Evolutionary conservation across 37 sponge, comb jelly and placozoan genomes (phyloP).

Genomic region (Tethya wilhelma): DNA sequence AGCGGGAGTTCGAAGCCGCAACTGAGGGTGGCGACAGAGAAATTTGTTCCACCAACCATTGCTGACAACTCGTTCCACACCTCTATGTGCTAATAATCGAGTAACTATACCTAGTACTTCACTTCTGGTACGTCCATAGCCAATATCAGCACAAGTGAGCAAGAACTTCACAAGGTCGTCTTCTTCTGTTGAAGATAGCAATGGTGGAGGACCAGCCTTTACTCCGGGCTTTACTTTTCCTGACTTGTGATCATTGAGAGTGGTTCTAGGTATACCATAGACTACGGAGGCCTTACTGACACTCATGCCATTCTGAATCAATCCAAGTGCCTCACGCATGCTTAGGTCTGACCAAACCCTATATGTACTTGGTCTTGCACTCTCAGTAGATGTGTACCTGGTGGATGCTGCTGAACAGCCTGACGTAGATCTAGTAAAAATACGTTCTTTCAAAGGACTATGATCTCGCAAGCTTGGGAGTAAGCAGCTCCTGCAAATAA

Average conservation of each 20-base stretch:
- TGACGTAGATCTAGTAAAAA: too few species aligned
- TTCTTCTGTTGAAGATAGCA: too few species aligned
- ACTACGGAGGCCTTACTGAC: not conserved
- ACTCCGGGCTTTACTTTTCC: not conserved
- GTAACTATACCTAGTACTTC: conserved; percentile 4
- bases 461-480: too few species aligned
- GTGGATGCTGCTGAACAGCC: too few species aligned
- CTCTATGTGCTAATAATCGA: not conserved
- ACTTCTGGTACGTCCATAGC: not conserved
- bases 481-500: too few species aligned
- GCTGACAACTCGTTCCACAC: not conserved
- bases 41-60: too few species aligned
- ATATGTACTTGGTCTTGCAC: too few species aligned
- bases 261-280: conserved; percentile 12
- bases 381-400: too few species aligned
- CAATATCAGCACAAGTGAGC: conserved; percentile 7
- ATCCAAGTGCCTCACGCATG: not conserved
- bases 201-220: too few species aligned
- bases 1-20: conserved; percentile 8
- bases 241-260: not conserved
- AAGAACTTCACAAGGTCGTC: conserved; percentile 2
- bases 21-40: too few species aligned
- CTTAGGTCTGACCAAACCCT: not conserved
- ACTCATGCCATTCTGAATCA: too few species aligned
- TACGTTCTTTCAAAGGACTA: too few species aligned